These are phyloP conservation scores for Xenus cinereus DNA, from an alignment of 2,113 vertebrate species.

Conservation along the genomic window DNA sequence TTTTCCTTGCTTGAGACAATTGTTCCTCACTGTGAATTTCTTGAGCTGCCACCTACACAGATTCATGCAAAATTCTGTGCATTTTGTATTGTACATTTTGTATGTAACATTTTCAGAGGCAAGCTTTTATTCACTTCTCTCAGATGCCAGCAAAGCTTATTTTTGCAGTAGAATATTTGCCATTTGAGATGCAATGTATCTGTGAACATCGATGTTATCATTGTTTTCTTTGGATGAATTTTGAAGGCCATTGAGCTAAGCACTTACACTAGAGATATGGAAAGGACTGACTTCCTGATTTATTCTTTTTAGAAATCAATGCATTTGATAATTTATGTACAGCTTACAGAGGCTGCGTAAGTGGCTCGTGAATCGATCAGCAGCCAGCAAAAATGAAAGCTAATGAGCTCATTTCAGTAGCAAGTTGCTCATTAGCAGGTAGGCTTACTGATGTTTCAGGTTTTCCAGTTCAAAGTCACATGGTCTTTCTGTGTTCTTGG, in stretches of 20 bases:
- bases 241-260: not conserved
- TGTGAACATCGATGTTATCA: not conserved
- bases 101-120: conserved; percentile 45
- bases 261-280: not conserved
- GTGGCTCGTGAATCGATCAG: conserved; percentile 49
- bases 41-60: conserved; percentile 59
- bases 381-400: conserved; percentile 52
- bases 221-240: conserved; percentile 6
- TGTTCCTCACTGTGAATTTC: conserved; percentile 52
- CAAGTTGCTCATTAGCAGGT: conserved; percentile 61
- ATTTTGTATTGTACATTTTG: conserved; percentile 29
- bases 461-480: conserved; percentile 53
- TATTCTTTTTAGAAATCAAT: conserved; percentile 61
- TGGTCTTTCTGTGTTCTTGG: conserved; percentile 17
- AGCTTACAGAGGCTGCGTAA: not conserved
- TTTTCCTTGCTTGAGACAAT: conserved; percentile 43
- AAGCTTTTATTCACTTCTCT: conserved; percentile 3
- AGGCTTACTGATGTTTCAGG: conserved; percentile 48
- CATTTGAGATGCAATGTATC: not conserved
- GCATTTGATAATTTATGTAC: conserved; percentile 60
- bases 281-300: conserved; percentile 3
- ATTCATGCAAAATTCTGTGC: conserved; percentile 53
- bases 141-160: conserved; percentile 38
- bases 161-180: conserved; percentile 50
- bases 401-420: conserved; percentile 61